phyloP scores from a whole-genome alignment of 2,888 invertebrate genomes.

The Tinea pellionella region DNA sequence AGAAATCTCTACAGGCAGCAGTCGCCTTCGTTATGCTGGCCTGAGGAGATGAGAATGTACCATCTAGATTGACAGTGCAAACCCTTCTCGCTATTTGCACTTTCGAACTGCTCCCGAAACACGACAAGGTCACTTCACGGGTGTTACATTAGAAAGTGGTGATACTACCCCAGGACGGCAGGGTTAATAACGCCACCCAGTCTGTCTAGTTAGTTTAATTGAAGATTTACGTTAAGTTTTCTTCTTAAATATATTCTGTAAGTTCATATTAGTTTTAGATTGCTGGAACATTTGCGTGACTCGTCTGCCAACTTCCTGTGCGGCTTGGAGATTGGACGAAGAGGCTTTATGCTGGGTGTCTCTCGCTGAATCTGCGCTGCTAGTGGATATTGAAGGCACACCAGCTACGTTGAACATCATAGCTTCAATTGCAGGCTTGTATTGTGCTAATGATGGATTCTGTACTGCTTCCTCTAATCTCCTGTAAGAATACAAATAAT shows the following conservation, averaged over 20 bases:
- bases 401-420: constrained; percentile 41
- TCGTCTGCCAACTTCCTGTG: constrained; percentile 49
- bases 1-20: too few relatives aligned
- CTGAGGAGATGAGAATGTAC: too few relatives aligned
- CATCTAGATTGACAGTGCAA: too few relatives aligned
- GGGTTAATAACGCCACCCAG: too few relatives aligned
- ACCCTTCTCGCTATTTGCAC: too few relatives aligned
- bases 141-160: too few relatives aligned
- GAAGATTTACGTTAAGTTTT: constrained; percentile 52
- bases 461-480: constrained; percentile 56
- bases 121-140: too few relatives aligned
- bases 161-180: too few relatives aligned
- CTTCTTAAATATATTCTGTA: constrained; percentile 63
- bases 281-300: constrained; percentile 63
- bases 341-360: constrained; percentile 17
- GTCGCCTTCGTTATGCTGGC: too few relatives aligned
- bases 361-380: not conserved
- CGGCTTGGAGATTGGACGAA: constrained; percentile 46
- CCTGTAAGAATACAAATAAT: constrained; percentile 25
- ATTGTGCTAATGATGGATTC: constrained; percentile 38
- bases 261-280: constrained; percentile 55
- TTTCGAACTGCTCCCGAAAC: too few relatives aligned
- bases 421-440: constrained; percentile 50
- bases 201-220: too few relatives aligned
- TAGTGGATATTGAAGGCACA: constrained; percentile 16